Conservation (phyloP, 2,113 vertebrate species). For the Raja brachyura region DNA sequence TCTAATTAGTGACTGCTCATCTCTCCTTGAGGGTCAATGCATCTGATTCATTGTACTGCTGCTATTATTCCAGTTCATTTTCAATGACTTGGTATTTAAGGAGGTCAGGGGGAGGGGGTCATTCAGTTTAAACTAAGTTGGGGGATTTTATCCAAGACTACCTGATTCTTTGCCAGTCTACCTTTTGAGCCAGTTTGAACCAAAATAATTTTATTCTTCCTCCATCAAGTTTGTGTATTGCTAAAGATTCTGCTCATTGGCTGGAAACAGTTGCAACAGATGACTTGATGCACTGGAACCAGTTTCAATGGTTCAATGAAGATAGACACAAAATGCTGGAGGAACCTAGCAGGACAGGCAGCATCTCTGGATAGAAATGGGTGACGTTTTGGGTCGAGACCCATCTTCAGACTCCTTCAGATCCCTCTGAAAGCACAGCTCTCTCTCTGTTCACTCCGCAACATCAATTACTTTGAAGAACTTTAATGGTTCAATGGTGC, state of each 20-base stretch:
- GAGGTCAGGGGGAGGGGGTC: neutral
- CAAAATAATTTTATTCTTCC: neutral
- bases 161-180: neutral
- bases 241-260: neutral
- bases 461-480: no score
- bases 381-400: no score
- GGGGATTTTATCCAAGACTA: neutral
- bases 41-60: neutral
- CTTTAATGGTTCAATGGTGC: no score
- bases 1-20: neutral
- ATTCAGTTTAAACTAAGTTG: neutral
- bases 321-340: no score
- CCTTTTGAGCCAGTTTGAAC: neutral
- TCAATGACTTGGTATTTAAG: neutral
- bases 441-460: no score
- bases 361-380: no score
- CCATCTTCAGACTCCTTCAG: no score
- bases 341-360: no score
- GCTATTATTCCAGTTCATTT: neutral
- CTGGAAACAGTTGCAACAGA: neutral
- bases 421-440: no score
- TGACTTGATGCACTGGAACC: neutral
- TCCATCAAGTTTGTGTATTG: no score
- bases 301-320: neutral
- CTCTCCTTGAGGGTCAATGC: neutral